phyloP scores from a whole-genome alignment of 1,140 invertebrate species.

The Aphis gossypii region DNA sequence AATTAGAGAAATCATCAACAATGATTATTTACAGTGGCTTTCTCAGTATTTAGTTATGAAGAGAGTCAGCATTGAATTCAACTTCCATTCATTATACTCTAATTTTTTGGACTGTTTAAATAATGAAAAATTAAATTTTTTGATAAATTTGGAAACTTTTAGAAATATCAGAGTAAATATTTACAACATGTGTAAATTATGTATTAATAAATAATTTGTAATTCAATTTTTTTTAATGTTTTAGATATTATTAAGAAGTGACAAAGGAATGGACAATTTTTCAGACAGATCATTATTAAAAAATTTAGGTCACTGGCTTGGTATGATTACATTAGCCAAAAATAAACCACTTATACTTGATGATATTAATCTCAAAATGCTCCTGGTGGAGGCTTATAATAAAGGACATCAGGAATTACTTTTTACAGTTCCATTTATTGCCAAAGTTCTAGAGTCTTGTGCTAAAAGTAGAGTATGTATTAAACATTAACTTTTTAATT shows the following conservation, averaged over 20 bases:
- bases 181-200: neutral
- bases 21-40: constrained; percentile 95
- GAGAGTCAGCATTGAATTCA: constrained; percentile 96
- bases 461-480: constrained; percentile 81
- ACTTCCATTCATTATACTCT: constrained; percentile 96
- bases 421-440: constrained; percentile 99
- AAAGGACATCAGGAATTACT: constrained; percentile 96
- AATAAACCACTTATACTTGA: constrained; percentile 90
- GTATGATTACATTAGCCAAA: constrained; percentile 93
- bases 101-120: constrained; percentile 94
- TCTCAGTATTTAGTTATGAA: constrained; percentile 99
- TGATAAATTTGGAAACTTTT: constrained; percentile 93
- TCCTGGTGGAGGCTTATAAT: constrained; percentile 95
- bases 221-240: neutral
- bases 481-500: neutral
- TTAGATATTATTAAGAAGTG: constrained; percentile 86
- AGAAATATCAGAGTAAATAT: constrained; percentile 87
- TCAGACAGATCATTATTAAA: constrained; percentile 95
- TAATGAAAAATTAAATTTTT: constrained; percentile 79
- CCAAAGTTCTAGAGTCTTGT: constrained; percentile 97
- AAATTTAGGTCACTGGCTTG: constrained; percentile 98
- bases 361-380: constrained; percentile 92
- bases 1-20: constrained; percentile 87
- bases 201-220: neutral
- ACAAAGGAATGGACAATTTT: constrained; percentile 98